phyloP scores from a whole-genome alignment of 37 sponge, comb jelly and placozoan genomes.

The Amphimedon queenslandica region DNA sequence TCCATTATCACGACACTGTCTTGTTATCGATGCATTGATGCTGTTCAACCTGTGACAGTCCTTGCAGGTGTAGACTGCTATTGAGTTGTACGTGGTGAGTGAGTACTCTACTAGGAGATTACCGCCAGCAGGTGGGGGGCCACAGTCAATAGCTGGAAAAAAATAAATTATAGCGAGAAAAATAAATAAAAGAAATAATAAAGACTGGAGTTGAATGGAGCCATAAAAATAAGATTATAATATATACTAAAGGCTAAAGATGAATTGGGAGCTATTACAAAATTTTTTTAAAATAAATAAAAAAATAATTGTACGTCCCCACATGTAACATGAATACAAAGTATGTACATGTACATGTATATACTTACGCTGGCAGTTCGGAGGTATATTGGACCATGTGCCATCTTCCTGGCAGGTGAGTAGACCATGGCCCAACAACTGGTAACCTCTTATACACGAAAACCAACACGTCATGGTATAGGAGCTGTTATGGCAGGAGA shows the following conservation, averaged over 20 bases:
- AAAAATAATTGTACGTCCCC: no score
- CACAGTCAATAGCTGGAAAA: conserved; percentile 10
- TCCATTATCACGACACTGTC: not conserved
- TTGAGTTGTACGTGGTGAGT: not conserved
- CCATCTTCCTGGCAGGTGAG: conserved; percentile 13
- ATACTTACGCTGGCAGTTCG: conserved; percentile 11
- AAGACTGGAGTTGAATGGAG: no score
- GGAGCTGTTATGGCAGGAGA: not conserved
- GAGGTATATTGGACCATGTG: conserved; percentile 10
- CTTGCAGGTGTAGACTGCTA: conserved; percentile 2
- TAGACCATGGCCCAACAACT: not conserved
- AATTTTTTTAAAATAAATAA: no score
- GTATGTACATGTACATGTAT: no score
- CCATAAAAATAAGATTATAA: no score
- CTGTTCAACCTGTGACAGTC: not conserved
- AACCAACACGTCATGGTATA: not conserved
- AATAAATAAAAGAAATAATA: no score
- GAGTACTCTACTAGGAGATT: not conserved
- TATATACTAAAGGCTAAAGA: no score
- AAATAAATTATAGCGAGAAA: not conserved
- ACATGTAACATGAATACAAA: no score
- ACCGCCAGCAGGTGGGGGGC: not conserved
- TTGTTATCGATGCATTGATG: not conserved
- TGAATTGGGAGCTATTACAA: no score
- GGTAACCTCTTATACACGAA: conserved; percentile 11